Evolutionary conservation across 2,113 vertebrate genomes (phyloP).

Genomic region (Morone saxatilis): DNA sequence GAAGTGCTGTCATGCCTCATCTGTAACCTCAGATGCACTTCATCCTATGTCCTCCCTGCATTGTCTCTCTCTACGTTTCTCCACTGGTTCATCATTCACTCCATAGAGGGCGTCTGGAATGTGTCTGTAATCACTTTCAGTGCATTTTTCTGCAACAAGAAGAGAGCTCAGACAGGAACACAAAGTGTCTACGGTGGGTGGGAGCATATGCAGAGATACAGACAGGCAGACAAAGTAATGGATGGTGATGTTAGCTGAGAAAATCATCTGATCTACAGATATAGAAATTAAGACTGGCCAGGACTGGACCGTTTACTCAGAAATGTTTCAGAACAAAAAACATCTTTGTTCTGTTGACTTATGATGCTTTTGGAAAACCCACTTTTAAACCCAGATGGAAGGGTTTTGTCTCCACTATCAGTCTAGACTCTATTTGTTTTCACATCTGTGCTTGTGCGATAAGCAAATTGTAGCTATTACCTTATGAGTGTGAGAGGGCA

Average conservation of each 20-base stretch:
- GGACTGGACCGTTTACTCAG: slow-evolving; percentile 28
- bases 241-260: slow-evolving; percentile 46
- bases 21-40: slow-evolving; percentile 67
- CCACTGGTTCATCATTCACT: slow-evolving; percentile 47
- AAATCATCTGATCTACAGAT: slow-evolving; percentile 58
- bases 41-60: slow-evolving; percentile 49
- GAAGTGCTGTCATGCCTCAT: slow-evolving; percentile 40
- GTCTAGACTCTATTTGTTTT: slow-evolving; percentile 71
- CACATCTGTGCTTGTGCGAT: slow-evolving; percentile 74
- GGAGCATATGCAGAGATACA: slow-evolving; percentile 39
- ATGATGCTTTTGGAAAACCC: slow-evolving; percentile 46
- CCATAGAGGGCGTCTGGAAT: slow-evolving; percentile 71
- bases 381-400: slow-evolving; percentile 63
- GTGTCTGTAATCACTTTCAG: slow-evolving; percentile 74
- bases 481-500: slow-evolving; percentile 61
- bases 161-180: slow-evolving; percentile 46
- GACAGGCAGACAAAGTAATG: slow-evolving; percentile 52
- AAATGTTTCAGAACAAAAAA: slow-evolving; percentile 47
- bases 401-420: slow-evolving; percentile 69
- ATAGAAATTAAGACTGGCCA: slow-evolving; percentile 46
- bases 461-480: slow-evolving; percentile 77
- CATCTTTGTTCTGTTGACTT: slow-evolving; percentile 57
- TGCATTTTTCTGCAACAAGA: slow-evolving; percentile 65
- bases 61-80: slow-evolving; percentile 36
- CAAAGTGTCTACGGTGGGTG: slow-evolving; percentile 50